Percentiles rank a stretch among this genome's conserved stretches.
Evolutionary conservation across 2,888 invertebrate species (phyloP).

Genomic region (Oegoconia quadripuncta): DNA sequence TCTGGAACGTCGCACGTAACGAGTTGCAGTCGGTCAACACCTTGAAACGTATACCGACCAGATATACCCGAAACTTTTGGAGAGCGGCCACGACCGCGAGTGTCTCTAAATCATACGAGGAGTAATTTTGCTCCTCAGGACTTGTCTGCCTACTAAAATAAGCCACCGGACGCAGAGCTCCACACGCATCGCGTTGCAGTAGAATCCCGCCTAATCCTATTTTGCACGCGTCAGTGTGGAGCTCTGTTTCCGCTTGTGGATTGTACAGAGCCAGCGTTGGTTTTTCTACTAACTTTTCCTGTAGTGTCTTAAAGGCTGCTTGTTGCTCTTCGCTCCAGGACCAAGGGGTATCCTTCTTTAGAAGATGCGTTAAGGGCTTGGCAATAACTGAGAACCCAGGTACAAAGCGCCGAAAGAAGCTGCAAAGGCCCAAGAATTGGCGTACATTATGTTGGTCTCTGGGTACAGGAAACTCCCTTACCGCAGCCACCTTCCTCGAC

Average conservation of each 20-base stretch:
- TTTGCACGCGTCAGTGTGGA: constrained; percentile 38
- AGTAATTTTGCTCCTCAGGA: constrained; percentile 30
- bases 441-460: constrained; percentile 23
- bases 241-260: constrained; percentile 21
- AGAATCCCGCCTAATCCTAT: constrained; percentile 32
- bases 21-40: constrained; percentile 37
- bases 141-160: constrained; percentile 35
- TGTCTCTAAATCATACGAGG: constrained; percentile 37
- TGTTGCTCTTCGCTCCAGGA: neutral
- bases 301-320: neutral
- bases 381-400: constrained; percentile 5
- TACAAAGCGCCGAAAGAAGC: constrained; percentile 30
- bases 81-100: constrained; percentile 38
- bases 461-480: constrained; percentile 26
- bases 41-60: constrained; percentile 25
- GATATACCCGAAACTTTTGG: constrained; percentile 33
- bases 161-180: constrained; percentile 21
- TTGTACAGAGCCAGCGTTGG: too few species aligned
- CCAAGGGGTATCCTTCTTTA: constrained; percentile 4
- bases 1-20: too few species aligned
- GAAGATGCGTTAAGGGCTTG: constrained; percentile 7
- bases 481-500: constrained; percentile 14
- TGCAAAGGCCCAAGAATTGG: constrained; percentile 26
- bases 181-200: constrained; percentile 21
- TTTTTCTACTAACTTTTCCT: neutral